Percentiles rank a stretch among this genome's conserved stretches.
Evolutionary conservation across 2,113 vertebrate species (phyloP).

Genomic region (Dunckerocampus dactyliophorus): DNA sequence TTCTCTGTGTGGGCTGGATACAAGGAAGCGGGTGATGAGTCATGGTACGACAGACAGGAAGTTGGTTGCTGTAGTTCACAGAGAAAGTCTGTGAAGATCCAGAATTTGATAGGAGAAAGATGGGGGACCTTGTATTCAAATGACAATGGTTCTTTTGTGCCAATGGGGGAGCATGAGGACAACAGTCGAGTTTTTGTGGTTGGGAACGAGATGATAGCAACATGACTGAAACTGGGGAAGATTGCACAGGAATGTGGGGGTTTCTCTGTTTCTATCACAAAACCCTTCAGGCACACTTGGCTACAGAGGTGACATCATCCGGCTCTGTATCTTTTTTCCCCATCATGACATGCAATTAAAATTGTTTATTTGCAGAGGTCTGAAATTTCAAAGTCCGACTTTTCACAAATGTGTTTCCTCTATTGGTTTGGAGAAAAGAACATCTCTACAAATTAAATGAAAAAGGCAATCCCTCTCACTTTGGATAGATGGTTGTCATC

Average conservation of each 20-base stretch:
- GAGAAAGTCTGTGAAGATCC: constrained; percentile 44
- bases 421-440: background rate
- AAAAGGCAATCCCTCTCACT: constrained; percentile 75
- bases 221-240: constrained; percentile 45
- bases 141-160: constrained; percentile 62
- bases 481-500: constrained; percentile 93
- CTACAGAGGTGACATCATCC: constrained; percentile 58
- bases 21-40: constrained; percentile 53
- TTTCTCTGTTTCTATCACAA: constrained; percentile 52
- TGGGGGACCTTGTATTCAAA: constrained; percentile 41
- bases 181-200: constrained; percentile 49
- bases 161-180: constrained; percentile 43
- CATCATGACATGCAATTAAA: constrained; percentile 21
- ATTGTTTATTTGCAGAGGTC: constrained; percentile 10
- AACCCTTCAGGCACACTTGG: constrained; percentile 49
- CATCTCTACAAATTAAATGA: background rate
- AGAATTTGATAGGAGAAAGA: constrained; percentile 43
- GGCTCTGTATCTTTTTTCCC: constrained; percentile 39
- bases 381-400: constrained; percentile 3
- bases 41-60: constrained; percentile 56
- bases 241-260: constrained; percentile 54
- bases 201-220: constrained; percentile 41
- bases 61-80: constrained; percentile 36
- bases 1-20: constrained; percentile 35
- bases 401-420: background rate